These are phyloP conservation scores for Philereme transversata DNA, from an alignment of 2,888 invertebrate species.

Conservation along the genomic window DNA sequence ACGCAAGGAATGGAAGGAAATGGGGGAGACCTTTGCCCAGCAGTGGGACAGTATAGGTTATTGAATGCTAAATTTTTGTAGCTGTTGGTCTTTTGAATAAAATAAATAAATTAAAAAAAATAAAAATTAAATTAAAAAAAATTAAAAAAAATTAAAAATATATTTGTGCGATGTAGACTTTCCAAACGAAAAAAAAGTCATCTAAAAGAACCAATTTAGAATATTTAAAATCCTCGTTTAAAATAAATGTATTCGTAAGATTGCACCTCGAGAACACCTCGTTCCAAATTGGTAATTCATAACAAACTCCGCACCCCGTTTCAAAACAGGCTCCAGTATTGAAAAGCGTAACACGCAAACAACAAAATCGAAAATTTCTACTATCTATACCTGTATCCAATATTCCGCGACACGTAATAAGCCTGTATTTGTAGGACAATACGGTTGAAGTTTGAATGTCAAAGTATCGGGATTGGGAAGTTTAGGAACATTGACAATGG, in stretches of 20 bases:
- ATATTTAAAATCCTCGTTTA: background rate
- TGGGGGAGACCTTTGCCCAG: too few species aligned
- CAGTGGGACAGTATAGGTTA: too few species aligned
- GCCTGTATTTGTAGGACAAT: slow-evolving; percentile 30
- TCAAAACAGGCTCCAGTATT: slow-evolving; percentile 44
- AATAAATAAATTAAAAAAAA: too few species aligned
- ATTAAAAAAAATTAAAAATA: too few species aligned
- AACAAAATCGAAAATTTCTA: slow-evolving; percentile 55
- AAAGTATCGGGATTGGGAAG: slow-evolving; percentile 38
- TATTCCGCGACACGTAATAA: slow-evolving; percentile 16
- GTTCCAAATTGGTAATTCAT: slow-evolving; percentile 31
- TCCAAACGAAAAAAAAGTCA: too few species aligned
- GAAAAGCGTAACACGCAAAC: slow-evolving; percentile 48
- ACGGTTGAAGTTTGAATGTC: slow-evolving; percentile 45
- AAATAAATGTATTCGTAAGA: slow-evolving; percentile 10
- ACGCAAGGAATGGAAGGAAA: too few species aligned
- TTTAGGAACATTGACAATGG: slow-evolving; percentile 57
- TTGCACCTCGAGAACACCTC: slow-evolving; percentile 5
- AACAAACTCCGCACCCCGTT: slow-evolving; percentile 38
- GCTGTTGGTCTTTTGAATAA: too few species aligned
- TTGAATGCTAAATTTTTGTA: too few species aligned
- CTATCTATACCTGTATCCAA: slow-evolving; percentile 38
- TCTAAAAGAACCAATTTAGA: too few species aligned
- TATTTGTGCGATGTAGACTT: too few species aligned
- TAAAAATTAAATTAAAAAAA: too few species aligned